Evolutionary conservation across 2,113 vertebrate genomes (phyloP), one percentile per base, ranked within the genome.

Genomic region (Electrona antarctica): DNA sequence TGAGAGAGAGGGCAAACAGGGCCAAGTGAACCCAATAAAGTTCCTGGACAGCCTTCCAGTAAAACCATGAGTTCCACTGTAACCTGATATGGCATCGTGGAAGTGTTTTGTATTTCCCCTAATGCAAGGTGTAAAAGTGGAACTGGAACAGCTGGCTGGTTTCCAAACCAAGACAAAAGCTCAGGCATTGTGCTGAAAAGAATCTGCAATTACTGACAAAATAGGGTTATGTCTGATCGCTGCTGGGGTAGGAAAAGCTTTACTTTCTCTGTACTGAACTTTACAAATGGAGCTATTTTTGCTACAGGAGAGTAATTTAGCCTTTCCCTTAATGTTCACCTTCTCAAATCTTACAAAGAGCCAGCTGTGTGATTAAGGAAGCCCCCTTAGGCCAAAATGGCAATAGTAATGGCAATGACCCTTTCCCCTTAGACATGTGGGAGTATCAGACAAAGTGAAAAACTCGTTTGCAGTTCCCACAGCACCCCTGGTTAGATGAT

Each of bases 61-160:
- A 50, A 71, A 69, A 57, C 28, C 60, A 61, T 80, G 65, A 7
- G 49, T 46, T 45, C 29, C 10, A 71, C 64, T 2, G 85, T 73
- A 81, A 89, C 77, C 21, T 6, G 84, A 85, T 69, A 77, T 49
- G n/a, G 52, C 60, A 33, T 73, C 41, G 48, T 67, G 52, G 67
- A 57, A 49, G 64, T 47, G 73, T 85, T 89, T 80, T 76, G 79
- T 83, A 10, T 71, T 75, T 77, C 5, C 79, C 68, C 74, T 84
- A 79, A 64, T 69, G 76, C 68, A 64, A 64, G 77, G 81, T 73
- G 73, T 71, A 73, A 83, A 88, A 79, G 76, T 87, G 66, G 85
- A 90, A 59, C 87, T 87, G 66, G 85, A 90, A 59, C 87, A 85
- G 72, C 64, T 87, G 81, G 86, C 83, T 54, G 12, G 28, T 49